Evolutionary conservation across 2,888 invertebrate species (phyloP).

Genomic region (Thelaira solivaga): DNA sequence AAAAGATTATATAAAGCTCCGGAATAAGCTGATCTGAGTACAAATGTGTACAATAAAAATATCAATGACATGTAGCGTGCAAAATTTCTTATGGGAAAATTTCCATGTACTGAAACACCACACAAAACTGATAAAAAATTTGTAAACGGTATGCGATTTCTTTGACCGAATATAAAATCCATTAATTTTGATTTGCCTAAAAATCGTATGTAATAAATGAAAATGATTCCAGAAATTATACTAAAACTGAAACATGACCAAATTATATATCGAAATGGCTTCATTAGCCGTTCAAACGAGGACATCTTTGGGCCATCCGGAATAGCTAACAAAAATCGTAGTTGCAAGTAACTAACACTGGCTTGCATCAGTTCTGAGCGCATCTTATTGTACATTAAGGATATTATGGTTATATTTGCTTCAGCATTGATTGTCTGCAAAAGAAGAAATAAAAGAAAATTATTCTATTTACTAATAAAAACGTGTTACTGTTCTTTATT

Average conservation of each 20-base stretch:
- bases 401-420: slow-evolving; percentile 70
- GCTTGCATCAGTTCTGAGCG: slow-evolving; percentile 67
- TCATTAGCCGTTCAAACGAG: slow-evolving; percentile 68
- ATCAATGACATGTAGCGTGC: slow-evolving; percentile 71
- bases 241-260: slow-evolving; percentile 69
- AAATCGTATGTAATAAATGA: slow-evolving; percentile 64
- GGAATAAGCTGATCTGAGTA: slow-evolving; percentile 71
- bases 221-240: slow-evolving; percentile 62
- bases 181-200: slow-evolving; percentile 53
- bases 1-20: slow-evolving; percentile 70
- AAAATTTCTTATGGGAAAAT: slow-evolving; percentile 69
- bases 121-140: slow-evolving; percentile 67
- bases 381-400: slow-evolving; percentile 66
- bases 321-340: slow-evolving; percentile 68
- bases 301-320: slow-evolving; percentile 68
- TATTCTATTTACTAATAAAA: too few species aligned
- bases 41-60: slow-evolving; percentile 70
- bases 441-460: background rate
- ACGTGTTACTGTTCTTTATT: too few species aligned
- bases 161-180: slow-evolving; percentile 68
- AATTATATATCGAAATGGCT: slow-evolving; percentile 69
- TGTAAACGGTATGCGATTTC: slow-evolving; percentile 67
- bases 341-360: slow-evolving; percentile 67
- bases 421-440: slow-evolving; percentile 68
- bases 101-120: slow-evolving; percentile 65